Conservation (phyloP, 2,113 vertebrate species). For the Labeo rohita region DNA sequence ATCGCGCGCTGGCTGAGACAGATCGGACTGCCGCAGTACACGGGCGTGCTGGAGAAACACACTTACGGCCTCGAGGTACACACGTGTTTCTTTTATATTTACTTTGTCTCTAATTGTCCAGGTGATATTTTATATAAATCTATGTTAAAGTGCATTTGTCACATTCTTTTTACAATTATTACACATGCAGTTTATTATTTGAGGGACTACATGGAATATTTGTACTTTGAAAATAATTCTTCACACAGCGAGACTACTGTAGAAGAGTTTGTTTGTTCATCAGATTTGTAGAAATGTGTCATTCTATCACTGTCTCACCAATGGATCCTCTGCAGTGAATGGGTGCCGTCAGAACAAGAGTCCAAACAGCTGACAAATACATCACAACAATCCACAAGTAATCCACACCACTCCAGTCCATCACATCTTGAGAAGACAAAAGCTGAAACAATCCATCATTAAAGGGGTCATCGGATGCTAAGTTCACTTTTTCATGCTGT, state of each 20-base stretch:
- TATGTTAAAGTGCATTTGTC: neutral
- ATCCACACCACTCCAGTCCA: no score
- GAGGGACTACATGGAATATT: neutral
- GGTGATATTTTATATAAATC: neutral
- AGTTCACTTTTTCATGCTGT: no score
- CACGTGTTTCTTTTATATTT: no score
- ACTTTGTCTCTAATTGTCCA: neutral
- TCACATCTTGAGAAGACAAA: no score
- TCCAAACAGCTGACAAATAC: no score
- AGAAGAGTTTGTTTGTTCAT: neutral
- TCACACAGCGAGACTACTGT: neutral
- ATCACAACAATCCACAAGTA: no score
- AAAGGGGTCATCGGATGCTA: no score
- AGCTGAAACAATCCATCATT: no score
- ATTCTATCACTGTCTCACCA: no score
- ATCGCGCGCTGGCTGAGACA: slow-evolving; percentile 79
- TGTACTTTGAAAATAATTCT: neutral
- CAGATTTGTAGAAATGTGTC: neutral
- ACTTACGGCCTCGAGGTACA: slow-evolving; percentile 78
- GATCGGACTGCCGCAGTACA: slow-evolving; percentile 76
- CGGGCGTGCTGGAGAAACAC: slow-evolving; percentile 71
- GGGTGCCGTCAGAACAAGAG: neutral
- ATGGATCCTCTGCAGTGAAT: neutral
- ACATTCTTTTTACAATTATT: neutral
- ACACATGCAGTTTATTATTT: neutral